Evolutionary conservation across 2,113 vertebrate genomes (phyloP).

Genomic region (Alethe diademata): DNA sequence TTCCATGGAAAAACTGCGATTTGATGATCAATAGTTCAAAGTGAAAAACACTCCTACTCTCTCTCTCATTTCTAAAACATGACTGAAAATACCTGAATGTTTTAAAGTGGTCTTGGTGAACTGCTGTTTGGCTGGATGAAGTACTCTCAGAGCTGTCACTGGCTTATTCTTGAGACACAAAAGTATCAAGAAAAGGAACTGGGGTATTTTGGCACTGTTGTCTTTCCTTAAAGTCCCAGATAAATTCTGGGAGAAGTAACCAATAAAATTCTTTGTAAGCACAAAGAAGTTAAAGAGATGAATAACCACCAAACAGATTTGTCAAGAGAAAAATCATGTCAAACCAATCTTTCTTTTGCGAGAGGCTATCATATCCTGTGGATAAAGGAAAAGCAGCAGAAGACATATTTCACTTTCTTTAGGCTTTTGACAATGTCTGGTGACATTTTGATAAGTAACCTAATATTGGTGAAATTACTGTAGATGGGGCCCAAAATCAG

Average conservation of each 20-base stretch:
- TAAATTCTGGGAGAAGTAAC: background rate
- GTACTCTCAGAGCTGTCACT: background rate
- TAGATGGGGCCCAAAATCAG: background rate
- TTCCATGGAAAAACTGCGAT: background rate
- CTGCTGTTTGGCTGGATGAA: background rate
- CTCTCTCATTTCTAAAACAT: background rate
- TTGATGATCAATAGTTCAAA: slow-evolving; percentile 7
- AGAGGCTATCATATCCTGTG: background rate
- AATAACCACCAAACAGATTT: background rate
- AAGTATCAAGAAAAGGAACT: background rate
- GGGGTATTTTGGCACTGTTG: background rate
- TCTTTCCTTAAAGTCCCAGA: background rate
- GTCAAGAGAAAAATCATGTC: background rate
- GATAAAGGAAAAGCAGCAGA: background rate
- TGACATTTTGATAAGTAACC: background rate
- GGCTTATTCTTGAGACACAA: background rate
- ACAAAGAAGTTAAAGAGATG: background rate
- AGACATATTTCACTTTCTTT: background rate
- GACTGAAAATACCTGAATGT: background rate
- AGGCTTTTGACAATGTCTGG: background rate
- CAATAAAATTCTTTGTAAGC: background rate
- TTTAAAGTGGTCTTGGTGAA: background rate
- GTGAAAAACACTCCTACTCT: background rate
- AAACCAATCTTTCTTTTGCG: background rate
- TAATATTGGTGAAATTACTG: background rate